Base-by-base conservation (phyloP, 2,113 vertebrate genomes). In the Benthochromis sp. region DNA sequence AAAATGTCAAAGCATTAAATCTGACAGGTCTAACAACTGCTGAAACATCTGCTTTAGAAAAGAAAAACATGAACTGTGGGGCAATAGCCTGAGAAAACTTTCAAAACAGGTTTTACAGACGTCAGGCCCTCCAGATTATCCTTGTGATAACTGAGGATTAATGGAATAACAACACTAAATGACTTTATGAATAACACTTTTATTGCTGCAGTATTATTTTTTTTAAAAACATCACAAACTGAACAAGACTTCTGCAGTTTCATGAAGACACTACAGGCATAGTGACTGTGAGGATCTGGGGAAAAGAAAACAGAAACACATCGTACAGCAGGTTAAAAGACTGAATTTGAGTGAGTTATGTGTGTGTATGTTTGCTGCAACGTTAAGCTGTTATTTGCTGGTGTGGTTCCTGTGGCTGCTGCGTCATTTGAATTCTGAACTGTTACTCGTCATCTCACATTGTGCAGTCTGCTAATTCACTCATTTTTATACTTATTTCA, bases 251-350 rank as follows among this genome's bases (percentile, higher is more conserved):
- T 81, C 8, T 59, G 24, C 10, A 27, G 11, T 14, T 90, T 96
- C 81, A 96, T 61, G 92, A 92, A 6, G 93, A 94, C 82, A 84
- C 79, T 82, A 96, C 91, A 2, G 95, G 94, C 96, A 96, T 93
- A 3, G 95, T 96, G 80, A 97, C 94, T 8, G 95, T 96, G 6
- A 97, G 96, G 13, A 94, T 86, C 96, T 97, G 91, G 19, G 79
- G 34, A 24, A 86, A 16, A 92, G 14, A 76, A 76, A 17, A 27
- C 8, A 73, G 61, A 38, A 29, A 76, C 40, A 47, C 21, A 47
- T 29, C 9, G 9, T 7, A 7, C 13, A 73, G 21, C 43, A 45
- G 14, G 69, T 76, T 76, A 76, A 47, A 71, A 69, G 34, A 34
- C 13, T 34, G 29, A 34, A 34, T 63, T 34, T 11, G 29, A 63